Evolutionary conservation across 2,797 vertebrate genomes (phyloP).

Genomic region (Halcyon chelicuti): DNA sequence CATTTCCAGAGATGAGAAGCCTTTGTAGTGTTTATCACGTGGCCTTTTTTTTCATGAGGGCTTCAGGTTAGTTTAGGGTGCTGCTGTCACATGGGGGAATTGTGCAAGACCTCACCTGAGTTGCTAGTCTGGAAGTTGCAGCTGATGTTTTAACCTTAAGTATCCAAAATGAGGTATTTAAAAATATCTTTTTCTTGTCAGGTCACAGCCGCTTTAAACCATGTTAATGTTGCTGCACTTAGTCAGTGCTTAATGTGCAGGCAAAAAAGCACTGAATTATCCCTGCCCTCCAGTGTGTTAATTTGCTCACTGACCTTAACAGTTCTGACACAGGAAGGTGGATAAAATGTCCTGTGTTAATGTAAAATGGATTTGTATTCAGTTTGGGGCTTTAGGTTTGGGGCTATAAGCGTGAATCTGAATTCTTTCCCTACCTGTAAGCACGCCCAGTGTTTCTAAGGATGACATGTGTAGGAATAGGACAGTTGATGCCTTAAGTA

Average conservation of each 20-base stretch:
- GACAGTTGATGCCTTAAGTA: not conserved
- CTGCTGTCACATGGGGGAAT: not conserved
- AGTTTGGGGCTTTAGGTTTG: not conserved
- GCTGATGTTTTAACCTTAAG: not conserved
- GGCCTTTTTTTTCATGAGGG: not conserved
- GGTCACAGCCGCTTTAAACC: not conserved
- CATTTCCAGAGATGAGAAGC: not conserved
- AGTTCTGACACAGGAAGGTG: not conserved
- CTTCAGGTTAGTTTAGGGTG: not conserved
- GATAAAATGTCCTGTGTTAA: not conserved
- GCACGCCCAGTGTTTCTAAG: not conserved
- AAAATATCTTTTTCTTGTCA: not conserved
- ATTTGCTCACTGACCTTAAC: not conserved
- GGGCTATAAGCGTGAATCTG: accelerated
- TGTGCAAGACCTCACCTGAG: not conserved
- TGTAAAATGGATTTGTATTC: not conserved
- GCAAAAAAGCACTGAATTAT: not conserved
- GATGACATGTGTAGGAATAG: not conserved
- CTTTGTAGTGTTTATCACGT: not conserved
- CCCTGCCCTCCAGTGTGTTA: not conserved
- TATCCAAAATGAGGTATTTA: not conserved
- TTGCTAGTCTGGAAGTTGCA: not conserved
- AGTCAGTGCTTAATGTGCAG: not conserved
- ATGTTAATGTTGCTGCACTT: not conserved
- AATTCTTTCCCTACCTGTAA: not conserved